A percentile compares a stretch with the other conserved stretches of the same genome.
phyloP scores from a whole-genome alignment of 2,797 vertebrate genomes.

The Eupleurogrammus muticus region DNA sequence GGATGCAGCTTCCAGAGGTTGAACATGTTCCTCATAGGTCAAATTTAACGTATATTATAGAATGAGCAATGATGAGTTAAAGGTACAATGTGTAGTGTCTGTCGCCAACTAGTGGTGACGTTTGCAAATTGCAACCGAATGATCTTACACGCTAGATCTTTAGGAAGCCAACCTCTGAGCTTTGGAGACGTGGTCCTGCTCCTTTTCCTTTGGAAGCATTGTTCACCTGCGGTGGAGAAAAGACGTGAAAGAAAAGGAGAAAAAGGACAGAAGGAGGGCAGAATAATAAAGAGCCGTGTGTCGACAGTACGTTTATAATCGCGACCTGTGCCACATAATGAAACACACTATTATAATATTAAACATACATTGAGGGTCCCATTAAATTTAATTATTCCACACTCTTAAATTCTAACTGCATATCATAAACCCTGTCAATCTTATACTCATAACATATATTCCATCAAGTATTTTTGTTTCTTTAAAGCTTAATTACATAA shows the following conservation, averaged over 20 bases:
- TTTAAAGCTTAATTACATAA: conserved; percentile 41
- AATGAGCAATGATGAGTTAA: too few species aligned
- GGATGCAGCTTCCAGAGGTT: not conserved
- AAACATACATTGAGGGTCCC: not conserved
- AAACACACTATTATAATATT: not conserved
- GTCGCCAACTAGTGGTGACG: too few species aligned
- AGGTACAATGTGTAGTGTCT: too few species aligned
- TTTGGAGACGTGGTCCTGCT: conserved; percentile 96
- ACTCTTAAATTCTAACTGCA: not conserved
- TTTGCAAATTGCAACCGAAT: too few species aligned
- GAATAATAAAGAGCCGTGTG: not conserved
- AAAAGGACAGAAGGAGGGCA: not conserved
- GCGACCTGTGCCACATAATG: not conserved
- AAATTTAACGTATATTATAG: too few species aligned
- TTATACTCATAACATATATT: not conserved
- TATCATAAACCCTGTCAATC: not conserved
- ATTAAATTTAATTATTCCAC: not conserved
- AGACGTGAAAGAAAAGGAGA: not conserved
- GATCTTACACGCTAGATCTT: too few species aligned
- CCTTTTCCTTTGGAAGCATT: conserved; percentile 93
- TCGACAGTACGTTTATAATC: not conserved
- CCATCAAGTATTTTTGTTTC: not conserved
- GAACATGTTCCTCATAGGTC: conserved; percentile 3
- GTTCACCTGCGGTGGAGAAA: conserved; percentile 86
- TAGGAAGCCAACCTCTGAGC: conserved; percentile 79